Percentiles rank a stretch among this genome's conserved stretches.
Evolutionary conservation across 2,113 vertebrate genomes (phyloP).

Genomic region (Thermophis baileyi): DNA sequence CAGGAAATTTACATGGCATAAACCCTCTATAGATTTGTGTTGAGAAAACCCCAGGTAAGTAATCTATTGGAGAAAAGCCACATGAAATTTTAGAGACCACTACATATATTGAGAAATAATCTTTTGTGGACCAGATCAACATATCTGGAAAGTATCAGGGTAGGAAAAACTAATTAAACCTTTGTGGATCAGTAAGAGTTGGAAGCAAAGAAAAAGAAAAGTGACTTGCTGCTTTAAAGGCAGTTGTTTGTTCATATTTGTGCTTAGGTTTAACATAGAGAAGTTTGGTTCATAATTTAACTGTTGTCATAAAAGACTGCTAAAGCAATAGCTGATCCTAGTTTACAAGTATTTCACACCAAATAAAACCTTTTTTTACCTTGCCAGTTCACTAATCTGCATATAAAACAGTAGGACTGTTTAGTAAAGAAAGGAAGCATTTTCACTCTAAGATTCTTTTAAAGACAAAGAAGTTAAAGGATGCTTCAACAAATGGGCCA

Average conservation of each 20-base stretch:
- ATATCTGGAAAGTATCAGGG: background rate
- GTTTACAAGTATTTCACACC: constrained; percentile 57
- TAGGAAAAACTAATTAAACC: background rate
- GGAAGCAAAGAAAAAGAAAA: background rate
- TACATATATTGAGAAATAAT: background rate
- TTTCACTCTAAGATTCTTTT: constrained; percentile 30
- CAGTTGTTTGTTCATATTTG: background rate
- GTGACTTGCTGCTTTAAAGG: background rate
- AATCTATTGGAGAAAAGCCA: background rate
- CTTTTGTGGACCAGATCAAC: background rate
- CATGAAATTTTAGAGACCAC: background rate
- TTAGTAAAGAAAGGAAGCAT: constrained; percentile 52
- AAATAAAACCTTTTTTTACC: constrained; percentile 57
- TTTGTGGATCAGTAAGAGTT: background rate
- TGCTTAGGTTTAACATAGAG: constrained; percentile 15
- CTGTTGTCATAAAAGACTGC: constrained; percentile 34
- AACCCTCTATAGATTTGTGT: background rate
- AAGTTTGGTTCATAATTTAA: constrained; percentile 38
- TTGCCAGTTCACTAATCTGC: constrained; percentile 50
- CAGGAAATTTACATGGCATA: background rate
- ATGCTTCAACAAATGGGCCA: constrained; percentile 48
- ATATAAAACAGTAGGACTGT: constrained; percentile 52
- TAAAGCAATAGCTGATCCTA: constrained; percentile 31
- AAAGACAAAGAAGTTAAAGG: constrained; percentile 45
- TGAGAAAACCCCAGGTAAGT: background rate